Evolutionary conservation across 2,888 invertebrate species (phyloP).

Genomic region (Agrotis segetum): DNA sequence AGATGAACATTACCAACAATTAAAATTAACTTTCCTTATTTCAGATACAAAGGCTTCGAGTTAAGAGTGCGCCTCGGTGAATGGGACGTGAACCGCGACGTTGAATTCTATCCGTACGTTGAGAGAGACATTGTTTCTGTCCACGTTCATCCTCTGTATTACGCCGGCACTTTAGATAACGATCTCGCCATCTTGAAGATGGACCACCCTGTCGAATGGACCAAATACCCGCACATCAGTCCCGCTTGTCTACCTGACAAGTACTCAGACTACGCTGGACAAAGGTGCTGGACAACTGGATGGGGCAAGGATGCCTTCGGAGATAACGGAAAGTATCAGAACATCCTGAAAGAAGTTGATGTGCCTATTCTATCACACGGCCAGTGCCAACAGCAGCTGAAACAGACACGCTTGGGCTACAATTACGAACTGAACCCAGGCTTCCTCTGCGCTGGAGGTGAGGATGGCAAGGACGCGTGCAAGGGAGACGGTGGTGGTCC

Average conservation of each 20-base stretch:
- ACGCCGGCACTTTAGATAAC: conserved; percentile 98
- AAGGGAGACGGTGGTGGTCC: conserved; percentile 98
- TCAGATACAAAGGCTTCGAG: conserved; percentile 95
- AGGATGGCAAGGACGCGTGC: conserved; percentile 98
- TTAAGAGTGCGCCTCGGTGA: conserved; percentile 97
- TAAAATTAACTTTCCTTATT: conserved; percentile 55
- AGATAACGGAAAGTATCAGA: conserved; percentile 97
- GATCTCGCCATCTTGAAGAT: conserved; percentile 97
- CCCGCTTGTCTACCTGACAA: conserved; percentile 97
- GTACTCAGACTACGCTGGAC: conserved; percentile 95
- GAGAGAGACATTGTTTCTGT: conserved; percentile 96
- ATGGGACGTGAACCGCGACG: conserved; percentile 99
- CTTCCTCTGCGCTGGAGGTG: conserved; percentile 98
- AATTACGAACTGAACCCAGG: conserved; percentile 97
- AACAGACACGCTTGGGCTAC: conserved; percentile 96
- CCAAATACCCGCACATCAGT: conserved; percentile 96
- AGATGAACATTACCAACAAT: neutral
- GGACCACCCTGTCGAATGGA: conserved; percentile 95
- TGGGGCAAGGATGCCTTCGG: conserved; percentile 99
- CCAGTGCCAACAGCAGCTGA: conserved; percentile 95
- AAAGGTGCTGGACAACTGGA: conserved; percentile 98
- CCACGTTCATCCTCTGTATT: conserved; percentile 97
- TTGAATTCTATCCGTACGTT: conserved; percentile 98
- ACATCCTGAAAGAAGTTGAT: conserved; percentile 97
- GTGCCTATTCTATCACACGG: conserved; percentile 95